Conservation (phyloP, 2,888 invertebrate genomes). For the Eudasyphora cyanicolor region DNA sequence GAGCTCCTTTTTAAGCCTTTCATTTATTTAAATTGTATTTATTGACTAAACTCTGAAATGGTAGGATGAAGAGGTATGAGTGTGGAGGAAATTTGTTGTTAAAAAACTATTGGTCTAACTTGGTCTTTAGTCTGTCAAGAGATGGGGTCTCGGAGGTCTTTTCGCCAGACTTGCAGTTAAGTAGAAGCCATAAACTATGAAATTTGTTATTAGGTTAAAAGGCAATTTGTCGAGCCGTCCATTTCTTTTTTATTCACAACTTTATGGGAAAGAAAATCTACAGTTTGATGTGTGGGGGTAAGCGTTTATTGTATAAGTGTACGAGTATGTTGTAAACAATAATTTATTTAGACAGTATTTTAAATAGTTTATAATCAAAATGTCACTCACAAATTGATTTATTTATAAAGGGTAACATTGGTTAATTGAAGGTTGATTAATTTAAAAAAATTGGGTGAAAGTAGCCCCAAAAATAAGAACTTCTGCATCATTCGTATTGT, state of each 20-base stretch:
- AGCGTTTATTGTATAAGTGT: not conserved
- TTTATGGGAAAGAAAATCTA: too few relatives aligned
- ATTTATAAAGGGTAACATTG: too few relatives aligned
- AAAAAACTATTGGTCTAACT: not conserved
- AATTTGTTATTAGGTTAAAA: not conserved
- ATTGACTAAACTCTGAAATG: not conserved
- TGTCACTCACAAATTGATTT: too few relatives aligned
- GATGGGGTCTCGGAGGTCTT: not conserved
- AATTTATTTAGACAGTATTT: too few relatives aligned
- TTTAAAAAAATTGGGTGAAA: too few relatives aligned
- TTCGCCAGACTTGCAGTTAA: too few relatives aligned
- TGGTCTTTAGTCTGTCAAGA: not conserved
- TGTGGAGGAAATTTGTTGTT: not conserved
- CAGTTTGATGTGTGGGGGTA: too few relatives aligned
- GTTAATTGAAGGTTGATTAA: too few relatives aligned
- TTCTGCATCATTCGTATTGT: too few relatives aligned
- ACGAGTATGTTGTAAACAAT: not conserved
- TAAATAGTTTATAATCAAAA: too few relatives aligned
- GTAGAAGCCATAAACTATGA: conserved; percentile 12
- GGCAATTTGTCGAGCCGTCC: not conserved
- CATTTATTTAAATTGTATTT: conserved; percentile 15
- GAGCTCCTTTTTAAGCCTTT: conserved; percentile 5
- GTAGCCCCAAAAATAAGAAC: too few relatives aligned
- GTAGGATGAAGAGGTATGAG: too few relatives aligned
- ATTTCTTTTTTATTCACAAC: not conserved